These are phyloP conservation scores for Salpingus planirostris DNA, from an alignment of 2,888 invertebrate species.

Conservation along the genomic window DNA sequence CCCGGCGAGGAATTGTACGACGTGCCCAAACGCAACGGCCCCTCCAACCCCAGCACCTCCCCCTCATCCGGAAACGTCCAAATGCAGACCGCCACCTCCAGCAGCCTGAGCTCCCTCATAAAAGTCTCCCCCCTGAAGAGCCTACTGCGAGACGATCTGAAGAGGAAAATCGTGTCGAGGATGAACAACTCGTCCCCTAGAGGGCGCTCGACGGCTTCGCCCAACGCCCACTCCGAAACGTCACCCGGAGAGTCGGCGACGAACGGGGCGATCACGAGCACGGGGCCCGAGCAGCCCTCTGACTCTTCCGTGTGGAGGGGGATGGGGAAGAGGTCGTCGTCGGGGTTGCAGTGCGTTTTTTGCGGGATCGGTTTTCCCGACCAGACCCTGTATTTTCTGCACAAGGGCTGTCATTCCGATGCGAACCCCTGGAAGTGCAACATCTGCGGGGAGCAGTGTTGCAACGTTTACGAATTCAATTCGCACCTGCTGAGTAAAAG, in stretches of 20 bases:
- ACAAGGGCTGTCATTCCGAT: constrained; percentile 96
- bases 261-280: constrained; percentile 57
- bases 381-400: constrained; percentile 91
- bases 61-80: constrained; percentile 34
- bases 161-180: constrained; percentile 67
- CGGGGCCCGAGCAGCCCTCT: constrained; percentile 51
- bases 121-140: constrained; percentile 81
- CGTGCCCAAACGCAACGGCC: constrained; percentile 35
- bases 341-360: constrained; percentile 70
- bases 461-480: constrained; percentile 94
- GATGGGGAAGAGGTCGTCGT: constrained; percentile 45
- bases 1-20: constrained; percentile 46
- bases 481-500: constrained; percentile 90
- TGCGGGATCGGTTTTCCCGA: constrained; percentile 94
- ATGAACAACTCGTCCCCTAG: constrained; percentile 45
- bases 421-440: constrained; percentile 97
- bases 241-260: constrained; percentile 42
- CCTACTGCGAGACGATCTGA: constrained; percentile 72
- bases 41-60: constrained; percentile 36
- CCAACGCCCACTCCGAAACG: constrained; percentile 39
- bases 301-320: constrained; percentile 41
- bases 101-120: constrained; percentile 67
- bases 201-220: constrained; percentile 37
- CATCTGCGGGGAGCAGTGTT: constrained; percentile 91
- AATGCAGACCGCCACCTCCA: constrained; percentile 51